These are phyloP conservation scores for Cataglyphis hispanica DNA, from an alignment of 1,140 invertebrate genomes.

Conservation along the genomic window DNA sequence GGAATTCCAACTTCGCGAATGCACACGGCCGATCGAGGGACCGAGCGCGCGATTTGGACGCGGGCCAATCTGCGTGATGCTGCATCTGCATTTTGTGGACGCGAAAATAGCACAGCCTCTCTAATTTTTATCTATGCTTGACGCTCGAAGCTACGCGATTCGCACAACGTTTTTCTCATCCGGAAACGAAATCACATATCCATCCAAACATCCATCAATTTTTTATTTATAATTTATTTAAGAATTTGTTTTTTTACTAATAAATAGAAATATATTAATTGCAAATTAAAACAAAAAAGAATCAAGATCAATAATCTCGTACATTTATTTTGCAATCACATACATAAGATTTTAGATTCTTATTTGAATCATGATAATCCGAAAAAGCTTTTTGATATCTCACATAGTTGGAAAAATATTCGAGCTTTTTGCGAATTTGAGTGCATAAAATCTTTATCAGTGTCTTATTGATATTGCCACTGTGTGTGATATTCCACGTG, in stretches of 20 bases:
- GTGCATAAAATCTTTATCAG: not conserved
- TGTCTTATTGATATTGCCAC: not conserved
- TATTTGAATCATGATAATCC: not conserved
- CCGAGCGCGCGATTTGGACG: conserved; percentile 62
- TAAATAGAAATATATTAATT: not conserved
- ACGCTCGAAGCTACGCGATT: conserved; percentile 40
- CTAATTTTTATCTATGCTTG: conserved; percentile 71
- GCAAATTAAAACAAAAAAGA: not conserved
- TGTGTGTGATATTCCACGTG: not conserved
- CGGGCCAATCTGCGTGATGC: conserved; percentile 65
- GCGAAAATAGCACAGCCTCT: conserved; percentile 68
- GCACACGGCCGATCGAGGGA: conserved; percentile 27
- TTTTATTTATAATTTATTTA: not conserved
- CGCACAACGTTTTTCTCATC: conserved; percentile 58
- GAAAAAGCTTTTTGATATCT: not conserved
- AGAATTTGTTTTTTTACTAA: not conserved
- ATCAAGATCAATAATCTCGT: not conserved
- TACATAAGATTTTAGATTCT: not conserved
- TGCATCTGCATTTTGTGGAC: conserved; percentile 70
- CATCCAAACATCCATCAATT: not conserved
- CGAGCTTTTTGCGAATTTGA: not conserved
- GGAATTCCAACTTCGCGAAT: conserved; percentile 54
- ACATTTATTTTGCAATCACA: not conserved
- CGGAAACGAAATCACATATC: conserved; percentile 62
- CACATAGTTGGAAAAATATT: not conserved